Evolutionary conservation across 2,797 vertebrate species (phyloP), one percentile per base, ranked within the genome.

Genomic region (Malacoctenus gilli): DNA sequence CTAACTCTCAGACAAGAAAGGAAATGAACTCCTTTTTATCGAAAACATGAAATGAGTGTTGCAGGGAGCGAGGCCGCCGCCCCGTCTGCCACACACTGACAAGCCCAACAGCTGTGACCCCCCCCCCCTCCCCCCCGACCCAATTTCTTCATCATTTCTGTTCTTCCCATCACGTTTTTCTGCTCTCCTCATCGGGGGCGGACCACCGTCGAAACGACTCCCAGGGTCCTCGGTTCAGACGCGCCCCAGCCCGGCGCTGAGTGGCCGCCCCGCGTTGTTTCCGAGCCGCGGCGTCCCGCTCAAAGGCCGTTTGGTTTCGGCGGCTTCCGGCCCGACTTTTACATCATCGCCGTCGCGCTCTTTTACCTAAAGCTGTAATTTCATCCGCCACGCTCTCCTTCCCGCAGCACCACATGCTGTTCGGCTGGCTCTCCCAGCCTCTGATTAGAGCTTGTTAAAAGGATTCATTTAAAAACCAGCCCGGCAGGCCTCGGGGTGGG

Each of bases 381-480:
- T 20, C 0, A 11, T 41, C 34, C 36, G 14, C 16, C 59, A 35
- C 1, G 3, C 68, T 67, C 43, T 71, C 59, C 52, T 60, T 48
- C 25, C 53, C 0, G 12, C 61, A 43, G 4, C 37, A 28, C 49
- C 50, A n/a, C 61, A 38, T 46, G 58, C 58, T 61, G 65, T 61
- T 68, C 41, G 46, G 44, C 36, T 59, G 63, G 56, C 79, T 79
- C 64, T 34, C 64, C 42, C 70, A 59, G 53, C 58, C 53, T 64
- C 74, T 72, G 79, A 85, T 83, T 78, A 83, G 76, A 74, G 59
- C 73, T 59, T 53, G 60, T 78, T 81, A 75, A 85, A 83, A 81
- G 65, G 75, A 77, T 82, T 85, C 63, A 72, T 77, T 79, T 80
- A 83, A 79, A 85, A 85, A 83, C 59, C 56, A 69, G 65, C 70